phyloP scores from a whole-genome alignment of 2,113 vertebrate species.

The Oreocharis arfaki region DNA sequence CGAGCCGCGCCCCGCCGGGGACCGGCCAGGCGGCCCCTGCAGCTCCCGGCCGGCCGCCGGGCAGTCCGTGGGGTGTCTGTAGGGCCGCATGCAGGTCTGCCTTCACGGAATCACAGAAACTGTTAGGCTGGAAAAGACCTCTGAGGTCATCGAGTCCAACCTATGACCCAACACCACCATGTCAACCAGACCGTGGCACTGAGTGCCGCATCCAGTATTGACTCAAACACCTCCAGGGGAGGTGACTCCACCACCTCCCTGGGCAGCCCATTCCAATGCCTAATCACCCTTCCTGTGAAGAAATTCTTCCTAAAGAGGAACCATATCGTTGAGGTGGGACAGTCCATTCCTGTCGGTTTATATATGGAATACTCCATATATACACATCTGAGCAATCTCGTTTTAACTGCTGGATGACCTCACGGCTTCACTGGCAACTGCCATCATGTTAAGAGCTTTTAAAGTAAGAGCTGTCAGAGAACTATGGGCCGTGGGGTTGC shows the following conservation, averaged over 20 bases:
- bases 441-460: neutral
- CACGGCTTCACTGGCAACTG: too few relatives aligned
- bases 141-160: neutral
- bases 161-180: too few relatives aligned
- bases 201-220: neutral
- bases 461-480: neutral
- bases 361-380: too few relatives aligned
- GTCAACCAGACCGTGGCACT: too few relatives aligned
- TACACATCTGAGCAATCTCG: neutral
- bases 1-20: neutral
- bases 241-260: neutral
- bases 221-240: neutral
- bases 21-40: too few relatives aligned
- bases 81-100: fast-evolving
- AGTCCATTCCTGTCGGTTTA: neutral
- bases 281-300: neutral
- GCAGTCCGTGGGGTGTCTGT: fast-evolving
- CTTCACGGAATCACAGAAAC: neutral
- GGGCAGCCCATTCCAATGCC: too few relatives aligned
- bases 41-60: too few relatives aligned
- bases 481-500: neutral
- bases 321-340: too few relatives aligned
- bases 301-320: neutral
- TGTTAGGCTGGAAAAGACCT: fast-evolving
- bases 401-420: neutral